A percentile compares a stretch with the other conserved stretches of the same genome.
Conservation (phyloP, 2,797 vertebrate genomes). For the Cephalopachus bancanus region DNA sequence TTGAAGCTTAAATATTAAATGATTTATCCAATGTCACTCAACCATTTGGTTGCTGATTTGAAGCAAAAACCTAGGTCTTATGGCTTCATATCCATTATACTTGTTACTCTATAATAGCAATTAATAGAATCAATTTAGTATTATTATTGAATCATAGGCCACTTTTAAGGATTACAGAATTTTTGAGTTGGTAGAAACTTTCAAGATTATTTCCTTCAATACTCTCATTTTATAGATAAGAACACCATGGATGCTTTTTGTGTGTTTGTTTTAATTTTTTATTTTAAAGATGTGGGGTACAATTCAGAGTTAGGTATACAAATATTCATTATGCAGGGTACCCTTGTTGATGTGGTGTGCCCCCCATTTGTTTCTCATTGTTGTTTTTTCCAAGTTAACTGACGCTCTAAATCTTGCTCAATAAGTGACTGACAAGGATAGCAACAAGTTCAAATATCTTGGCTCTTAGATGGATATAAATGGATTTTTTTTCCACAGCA, state of each 20-base stretch:
- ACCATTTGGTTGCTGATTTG: background rate
- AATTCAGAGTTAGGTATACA: no score
- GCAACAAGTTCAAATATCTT: background rate
- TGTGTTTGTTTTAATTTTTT: background rate
- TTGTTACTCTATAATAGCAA: background rate
- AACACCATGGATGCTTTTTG: background rate
- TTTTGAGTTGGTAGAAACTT: background rate
- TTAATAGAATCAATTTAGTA: background rate
- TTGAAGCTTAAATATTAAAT: background rate
- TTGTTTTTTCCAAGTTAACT: background rate
- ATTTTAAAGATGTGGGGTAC: no score
- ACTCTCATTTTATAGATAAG: background rate
- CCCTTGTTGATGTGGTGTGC: no score
- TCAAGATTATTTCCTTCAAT: background rate
- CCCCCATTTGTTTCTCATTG: background rate
- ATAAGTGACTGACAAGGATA: background rate
- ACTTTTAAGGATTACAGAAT: background rate
- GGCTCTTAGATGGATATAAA: background rate
- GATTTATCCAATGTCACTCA: background rate
- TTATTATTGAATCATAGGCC: background rate
- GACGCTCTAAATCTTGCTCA: conserved; percentile 1
- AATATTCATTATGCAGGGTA: no score
- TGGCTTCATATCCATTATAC: background rate
- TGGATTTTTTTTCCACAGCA: background rate
- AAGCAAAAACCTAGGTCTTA: background rate